phyloP scores from a whole-genome alignment of 2,888 invertebrate genomes.

The Tillus elongatus region DNA sequence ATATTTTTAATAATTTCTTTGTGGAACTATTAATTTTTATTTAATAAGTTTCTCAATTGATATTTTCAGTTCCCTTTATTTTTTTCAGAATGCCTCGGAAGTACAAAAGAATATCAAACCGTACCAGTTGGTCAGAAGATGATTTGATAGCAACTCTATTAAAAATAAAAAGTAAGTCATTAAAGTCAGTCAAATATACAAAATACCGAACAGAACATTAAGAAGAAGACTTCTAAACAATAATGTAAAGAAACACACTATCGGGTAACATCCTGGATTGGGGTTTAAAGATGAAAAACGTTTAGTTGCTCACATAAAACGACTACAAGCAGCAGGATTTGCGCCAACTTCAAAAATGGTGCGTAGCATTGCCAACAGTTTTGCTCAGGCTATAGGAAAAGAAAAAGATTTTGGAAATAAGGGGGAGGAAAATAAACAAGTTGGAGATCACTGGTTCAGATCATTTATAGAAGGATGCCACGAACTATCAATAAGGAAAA shows the following conservation, averaged over 20 bases:
- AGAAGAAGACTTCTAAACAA: conserved; percentile 1
- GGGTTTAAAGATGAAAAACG: conserved; percentile 3
- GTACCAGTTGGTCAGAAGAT: conserved; percentile 1
- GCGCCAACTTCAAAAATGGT: conserved; percentile 1
- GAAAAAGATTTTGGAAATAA: background rate
- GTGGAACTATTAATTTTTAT: no score
- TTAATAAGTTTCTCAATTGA: no score
- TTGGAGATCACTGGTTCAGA: conserved; percentile 2
- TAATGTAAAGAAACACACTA: background rate
- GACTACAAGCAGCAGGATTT: conserved; percentile 1
- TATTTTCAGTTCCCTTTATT: background rate
- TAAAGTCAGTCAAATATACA: background rate
- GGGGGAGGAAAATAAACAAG: background rate
- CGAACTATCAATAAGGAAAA: conserved; percentile 2
- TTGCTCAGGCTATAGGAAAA: background rate
- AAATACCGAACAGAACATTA: conserved; percentile 1
- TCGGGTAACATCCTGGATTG: conserved; percentile 1
- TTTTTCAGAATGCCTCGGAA: conserved; percentile 2
- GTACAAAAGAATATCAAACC: conserved; percentile 1
- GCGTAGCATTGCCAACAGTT: background rate
- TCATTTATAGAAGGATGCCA: conserved; percentile 2
- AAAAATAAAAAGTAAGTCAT: background rate
- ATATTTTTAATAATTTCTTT: no score
- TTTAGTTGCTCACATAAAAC: conserved; percentile 1
- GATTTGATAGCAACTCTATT: background rate